These are phyloP conservation scores for Penaeus vannamei DNA, from an alignment of 1,140 invertebrate species.

Conservation along the genomic window DNA sequence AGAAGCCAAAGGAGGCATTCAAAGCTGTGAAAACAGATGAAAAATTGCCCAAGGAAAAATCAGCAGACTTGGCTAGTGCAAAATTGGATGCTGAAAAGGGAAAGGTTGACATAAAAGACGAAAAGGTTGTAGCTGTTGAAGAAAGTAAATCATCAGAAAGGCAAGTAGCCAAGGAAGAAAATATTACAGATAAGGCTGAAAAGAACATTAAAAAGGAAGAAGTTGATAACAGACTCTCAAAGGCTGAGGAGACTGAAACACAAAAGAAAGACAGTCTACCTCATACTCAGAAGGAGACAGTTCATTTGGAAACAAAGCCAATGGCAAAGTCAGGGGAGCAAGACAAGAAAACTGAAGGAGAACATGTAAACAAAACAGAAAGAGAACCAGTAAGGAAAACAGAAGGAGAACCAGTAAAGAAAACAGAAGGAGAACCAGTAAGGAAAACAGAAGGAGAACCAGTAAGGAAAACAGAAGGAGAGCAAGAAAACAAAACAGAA, in stretches of 20 bases:
- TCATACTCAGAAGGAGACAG: background rate
- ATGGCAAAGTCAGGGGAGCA: background rate
- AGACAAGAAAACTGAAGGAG: background rate
- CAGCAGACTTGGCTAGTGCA: background rate
- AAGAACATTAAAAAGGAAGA: background rate
- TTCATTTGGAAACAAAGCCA: background rate
- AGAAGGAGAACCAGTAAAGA: no score
- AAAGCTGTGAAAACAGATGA: background rate
- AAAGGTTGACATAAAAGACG: background rate
- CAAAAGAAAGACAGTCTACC: no score
- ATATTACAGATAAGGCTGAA: background rate
- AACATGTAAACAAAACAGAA: conserved; percentile 4
- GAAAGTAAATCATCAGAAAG: background rate
- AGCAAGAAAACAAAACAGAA: no score
- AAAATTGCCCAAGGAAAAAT: background rate
- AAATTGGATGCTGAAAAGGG: conserved; percentile 12
- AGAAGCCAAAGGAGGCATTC: background rate
- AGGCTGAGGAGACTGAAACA: no score
- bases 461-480: no score
- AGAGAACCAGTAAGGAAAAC: background rate
- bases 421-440: no score
- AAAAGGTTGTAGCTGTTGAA: background rate
- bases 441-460: no score
- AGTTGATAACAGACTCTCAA: no score
- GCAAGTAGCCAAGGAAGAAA: background rate